phyloP scores from a whole-genome alignment of 1,140 invertebrate genomes.

The Laodelphax striatellus region DNA sequence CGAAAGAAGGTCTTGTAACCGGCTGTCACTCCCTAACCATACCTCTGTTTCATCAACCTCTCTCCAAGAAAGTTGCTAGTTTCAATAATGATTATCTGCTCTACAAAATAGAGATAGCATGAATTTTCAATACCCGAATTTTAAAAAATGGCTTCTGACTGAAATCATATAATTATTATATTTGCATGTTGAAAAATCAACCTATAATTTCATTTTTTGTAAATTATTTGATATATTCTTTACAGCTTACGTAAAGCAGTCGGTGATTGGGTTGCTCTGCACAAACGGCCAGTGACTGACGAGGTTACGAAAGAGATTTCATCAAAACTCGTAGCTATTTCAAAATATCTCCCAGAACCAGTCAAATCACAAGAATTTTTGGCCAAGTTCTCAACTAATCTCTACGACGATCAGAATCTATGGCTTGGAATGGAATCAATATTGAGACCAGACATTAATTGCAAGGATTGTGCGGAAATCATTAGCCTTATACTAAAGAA shows the following conservation, averaged over 20 bases:
- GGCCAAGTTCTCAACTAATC: slow-evolving; percentile 72
- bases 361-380: slow-evolving; percentile 87
- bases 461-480: slow-evolving; percentile 79
- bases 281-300: slow-evolving; percentile 46
- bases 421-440: slow-evolving; percentile 72
- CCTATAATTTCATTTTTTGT: too few relatives aligned
- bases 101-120: neutral
- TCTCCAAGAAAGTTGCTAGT: neutral
- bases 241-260: slow-evolving; percentile 66
- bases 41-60: too few relatives aligned
- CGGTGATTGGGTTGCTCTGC: slow-evolving; percentile 71
- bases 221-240: slow-evolving; percentile 5
- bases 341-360: slow-evolving; percentile 77
- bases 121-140: too few relatives aligned
- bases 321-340: slow-evolving; percentile 43
- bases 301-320: slow-evolving; percentile 57
- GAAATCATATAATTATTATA: too few relatives aligned
- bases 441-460: slow-evolving; percentile 74
- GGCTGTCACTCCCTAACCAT: too few relatives aligned
- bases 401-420: slow-evolving; percentile 66
- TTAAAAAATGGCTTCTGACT: too few relatives aligned
- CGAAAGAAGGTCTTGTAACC: too few relatives aligned
- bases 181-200: too few relatives aligned
- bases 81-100: too few relatives aligned
- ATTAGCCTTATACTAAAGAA: slow-evolving; percentile 77